Percentiles rank a stretch among this genome's conserved stretches.
These are phyloP conservation scores for Coenonympha glycerion DNA, from an alignment of 2,888 invertebrate species.

Conservation along the genomic window DNA sequence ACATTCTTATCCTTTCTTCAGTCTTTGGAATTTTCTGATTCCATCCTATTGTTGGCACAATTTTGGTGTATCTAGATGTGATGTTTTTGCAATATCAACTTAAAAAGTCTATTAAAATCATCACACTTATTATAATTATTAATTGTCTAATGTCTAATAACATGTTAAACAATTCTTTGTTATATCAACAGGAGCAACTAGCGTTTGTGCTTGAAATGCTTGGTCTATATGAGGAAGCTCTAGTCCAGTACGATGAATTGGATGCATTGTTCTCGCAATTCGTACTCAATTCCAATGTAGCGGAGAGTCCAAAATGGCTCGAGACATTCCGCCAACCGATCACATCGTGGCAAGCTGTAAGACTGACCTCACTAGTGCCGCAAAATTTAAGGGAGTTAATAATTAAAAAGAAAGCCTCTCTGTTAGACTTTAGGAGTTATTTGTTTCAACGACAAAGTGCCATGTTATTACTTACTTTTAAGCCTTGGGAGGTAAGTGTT, in stretches of 20 bases:
- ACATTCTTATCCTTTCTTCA: no score
- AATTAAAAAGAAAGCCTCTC: constrained; percentile 77
- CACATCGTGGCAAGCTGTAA: constrained; percentile 89
- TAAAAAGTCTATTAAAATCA: no score
- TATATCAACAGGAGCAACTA: constrained; percentile 88
- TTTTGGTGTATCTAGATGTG: no score
- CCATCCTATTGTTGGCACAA: no score
- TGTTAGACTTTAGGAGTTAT: constrained; percentile 94
- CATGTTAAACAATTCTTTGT: no score
- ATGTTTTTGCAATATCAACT: no score
- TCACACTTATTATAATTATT: no score
- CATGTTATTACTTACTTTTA: constrained; percentile 82
- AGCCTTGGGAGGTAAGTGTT: constrained; percentile 85
- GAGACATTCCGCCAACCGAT: constrained; percentile 86
- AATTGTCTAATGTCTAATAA: no score
- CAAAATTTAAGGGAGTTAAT: constrained; percentile 70
- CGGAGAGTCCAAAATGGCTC: constrained; percentile 91
- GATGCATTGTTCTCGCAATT: constrained; percentile 98
- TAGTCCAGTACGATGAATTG: constrained; percentile 97
- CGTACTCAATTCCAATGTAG: constrained; percentile 93
- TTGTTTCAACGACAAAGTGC: constrained; percentile 94
- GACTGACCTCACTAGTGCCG: constrained; percentile 77
- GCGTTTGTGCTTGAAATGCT: constrained; percentile 96
- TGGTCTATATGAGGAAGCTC: constrained; percentile 92
- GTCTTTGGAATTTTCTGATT: no score